Evolutionary conservation across 2,888 invertebrate genomes (phyloP), one percentile per base, ranked within the genome.

Genomic region (Perizoma affinitatum): DNA sequence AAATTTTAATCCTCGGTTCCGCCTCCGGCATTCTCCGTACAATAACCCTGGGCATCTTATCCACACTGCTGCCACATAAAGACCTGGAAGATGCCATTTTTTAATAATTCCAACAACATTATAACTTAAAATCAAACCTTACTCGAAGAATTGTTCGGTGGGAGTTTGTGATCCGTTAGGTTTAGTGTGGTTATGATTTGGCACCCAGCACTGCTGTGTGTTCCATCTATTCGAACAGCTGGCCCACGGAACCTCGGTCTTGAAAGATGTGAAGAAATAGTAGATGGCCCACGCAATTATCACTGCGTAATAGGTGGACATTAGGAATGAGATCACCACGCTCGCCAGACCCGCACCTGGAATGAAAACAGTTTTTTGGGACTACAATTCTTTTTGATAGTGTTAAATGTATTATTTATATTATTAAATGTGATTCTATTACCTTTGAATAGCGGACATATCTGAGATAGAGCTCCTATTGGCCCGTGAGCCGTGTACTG

Each of bases 241-340:
- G 35, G 96, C 95, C 98, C 98, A 98, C 2, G 98, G 98, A 76
- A 97, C 95, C 70, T 96, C 95, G 47, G 96, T 94, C 82, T 96
- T 96, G 83, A 98, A 97, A 36, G 98, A 96, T 63, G 97, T 96
- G 86, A 97, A 97, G 87, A 98, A 96, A 88, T 98, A 98, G 87
- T 97, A 98, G 76, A 98, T 96, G 55, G 97, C 96, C 94, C 98
- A 98, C 64, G 97, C 97, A 87, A 98, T 98, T 85, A 98, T 97
- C 72, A 98, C 97, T 86, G 97, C 98, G 88, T 98, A 98, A 88
- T 98, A 98, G 54, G 98, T 97, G 71, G 98, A 97, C 95, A 98
- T 96, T 81, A 98, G 93, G 91, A 98, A 98, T 70, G 98, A 98
- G 85, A 98, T 97, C 83, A 98, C 96, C 68, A 98, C 98, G 84